Conservation (phyloP, 2,888 invertebrate species). For the Pegoplata infirma region DNA sequence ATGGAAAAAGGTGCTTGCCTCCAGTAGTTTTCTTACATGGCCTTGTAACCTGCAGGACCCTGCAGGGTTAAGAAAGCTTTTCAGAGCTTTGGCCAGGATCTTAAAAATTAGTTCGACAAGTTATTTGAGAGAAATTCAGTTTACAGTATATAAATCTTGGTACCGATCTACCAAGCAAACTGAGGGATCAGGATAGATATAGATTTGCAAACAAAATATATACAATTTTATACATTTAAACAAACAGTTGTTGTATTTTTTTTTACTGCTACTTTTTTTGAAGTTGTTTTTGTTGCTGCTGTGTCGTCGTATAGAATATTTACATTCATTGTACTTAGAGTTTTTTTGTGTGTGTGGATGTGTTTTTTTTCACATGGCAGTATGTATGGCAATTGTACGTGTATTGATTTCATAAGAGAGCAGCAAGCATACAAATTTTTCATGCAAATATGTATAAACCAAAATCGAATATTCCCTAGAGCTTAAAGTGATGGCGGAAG, state of each 20-base stretch:
- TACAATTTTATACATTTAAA: conserved; percentile 2
- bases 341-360: too few species aligned
- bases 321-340: conserved; percentile 50
- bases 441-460: conserved; percentile 46
- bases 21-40: too few species aligned
- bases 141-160: too few species aligned
- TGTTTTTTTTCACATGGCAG: conserved; percentile 16
- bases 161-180: too few species aligned
- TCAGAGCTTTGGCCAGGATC: too few species aligned
- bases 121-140: too few species aligned
- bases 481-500: conserved; percentile 56
- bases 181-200: too few species aligned
- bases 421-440: conserved; percentile 16
- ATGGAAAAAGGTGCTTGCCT: too few species aligned
- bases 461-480: conserved; percentile 53
- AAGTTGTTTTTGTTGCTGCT: conserved; percentile 28
- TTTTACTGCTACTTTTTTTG: conserved; percentile 26
- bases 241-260: conserved; percentile 31
- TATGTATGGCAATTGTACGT: conserved; percentile 52
- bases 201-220: conserved; percentile 61
- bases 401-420: conserved; percentile 53
- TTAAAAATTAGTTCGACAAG: too few species aligned
- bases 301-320: conserved; percentile 18
- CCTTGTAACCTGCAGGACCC: too few species aligned
- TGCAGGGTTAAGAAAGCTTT: too few species aligned